phyloP scores from a whole-genome alignment of 2,888 invertebrate genomes.

The Corbicula japonica region DNA sequence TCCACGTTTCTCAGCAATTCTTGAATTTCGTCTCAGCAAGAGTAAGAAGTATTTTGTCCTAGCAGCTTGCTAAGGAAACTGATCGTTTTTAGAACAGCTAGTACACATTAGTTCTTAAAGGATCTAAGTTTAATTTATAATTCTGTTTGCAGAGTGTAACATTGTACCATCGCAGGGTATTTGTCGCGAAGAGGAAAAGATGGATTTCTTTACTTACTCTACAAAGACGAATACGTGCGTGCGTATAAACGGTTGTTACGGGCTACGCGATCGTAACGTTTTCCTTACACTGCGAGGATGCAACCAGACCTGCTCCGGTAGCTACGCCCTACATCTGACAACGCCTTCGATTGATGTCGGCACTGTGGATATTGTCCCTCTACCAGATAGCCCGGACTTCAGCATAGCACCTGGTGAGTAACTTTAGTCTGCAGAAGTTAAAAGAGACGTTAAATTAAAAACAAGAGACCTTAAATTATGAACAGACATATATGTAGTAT shows the following conservation, averaged over 20 bases:
- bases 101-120: no score
- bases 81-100: no score
- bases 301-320: slow-evolving; percentile 36
- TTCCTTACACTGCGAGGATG: slow-evolving; percentile 43
- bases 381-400: slow-evolving; percentile 10
- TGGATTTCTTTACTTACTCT: slow-evolving; percentile 38
- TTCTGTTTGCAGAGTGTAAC: slow-evolving; percentile 42
- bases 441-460: no score
- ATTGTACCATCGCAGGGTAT: slow-evolving; percentile 43
- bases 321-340: slow-evolving; percentile 15
- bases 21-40: no score
- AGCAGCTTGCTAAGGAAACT: no score
- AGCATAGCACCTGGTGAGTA: slow-evolving; percentile 28
- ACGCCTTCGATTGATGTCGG: slow-evolving; percentile 14
- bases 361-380: slow-evolving; percentile 14
- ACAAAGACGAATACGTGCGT: slow-evolving; percentile 46
- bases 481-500: no score
- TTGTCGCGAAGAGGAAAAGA: slow-evolving; percentile 40
- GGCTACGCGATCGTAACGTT: slow-evolving; percentile 52
- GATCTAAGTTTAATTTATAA: no score
- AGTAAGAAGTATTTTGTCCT: no score
- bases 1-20: no score
- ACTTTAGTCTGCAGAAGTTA: no score
- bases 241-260: slow-evolving; percentile 57
- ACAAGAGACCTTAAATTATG: no score